Base-by-base conservation (phyloP, 1,140 invertebrate genomes). In the Halyomorpha halys region DNA sequence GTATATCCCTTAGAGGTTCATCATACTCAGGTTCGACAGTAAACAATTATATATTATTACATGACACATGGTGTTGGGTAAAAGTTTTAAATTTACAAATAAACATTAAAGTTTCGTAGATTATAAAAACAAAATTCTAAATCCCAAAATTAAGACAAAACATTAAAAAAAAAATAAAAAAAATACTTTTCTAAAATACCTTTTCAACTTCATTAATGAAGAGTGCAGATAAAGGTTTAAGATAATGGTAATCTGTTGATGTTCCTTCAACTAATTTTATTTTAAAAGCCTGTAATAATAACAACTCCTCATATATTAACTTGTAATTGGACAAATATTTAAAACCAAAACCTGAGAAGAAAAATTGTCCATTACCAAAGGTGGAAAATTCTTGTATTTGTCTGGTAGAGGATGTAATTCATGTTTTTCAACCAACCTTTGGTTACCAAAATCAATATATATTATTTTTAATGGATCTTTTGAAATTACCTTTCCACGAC, bases 361-460 rank as follows among this genome's bases (percentile, higher is more conserved):
- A 61, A 61, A 44, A 19, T 30, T 30, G 27, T n/a, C 6, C 9
- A 18, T 27, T 49, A 63, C 61, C 61, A 63, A 25, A 18, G 61
- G 61, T 30, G 44, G 45, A 45, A 63, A 5, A 23, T 18, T 16
- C 44, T 47, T 21, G n/a, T 18, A 47, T 23, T 25, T 53, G n/a
- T 18, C 9, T 15, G 61, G 61, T 16, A 63, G 44, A 49, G 61
- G 61, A 53, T n/a, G 61, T 45, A 63, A 39, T 14, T 49, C 61
- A 2, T 27, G 15, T 18, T 23, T 23, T 18, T 45, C 23, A 19
- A 63, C 44, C 13, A 21, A 44, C 6, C 18, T 53, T 23, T 19
- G 16, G 25, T 49, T 63, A 45, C 61, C 61, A 27, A 49, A 63
- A 34, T 63, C 61, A 1, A 63, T 63, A 39, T 45, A 63, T 21